Base-by-base conservation (phyloP, 2,888 invertebrate genomes). In the Cantharis rustica region DNA sequence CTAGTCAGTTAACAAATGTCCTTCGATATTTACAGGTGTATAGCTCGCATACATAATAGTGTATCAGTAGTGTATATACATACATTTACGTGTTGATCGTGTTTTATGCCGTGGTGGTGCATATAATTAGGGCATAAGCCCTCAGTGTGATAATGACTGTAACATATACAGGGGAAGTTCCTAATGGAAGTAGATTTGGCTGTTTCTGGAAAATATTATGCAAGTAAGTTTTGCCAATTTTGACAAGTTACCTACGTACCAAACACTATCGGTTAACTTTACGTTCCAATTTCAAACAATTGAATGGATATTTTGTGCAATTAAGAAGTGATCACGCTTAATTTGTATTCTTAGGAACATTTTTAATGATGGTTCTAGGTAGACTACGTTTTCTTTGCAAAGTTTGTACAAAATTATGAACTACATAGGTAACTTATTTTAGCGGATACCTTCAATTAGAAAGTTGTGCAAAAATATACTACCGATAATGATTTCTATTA, bases 171-270 rank as follows among this genome's bases (percentile, higher is more conserved):
- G 95, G 95, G 86, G 95, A 95, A 89, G 96, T 96, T 86, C 96
- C 96, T 82, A 96, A 96, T 89, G 96, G 96, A 87, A 96, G 96
- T 91, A 95, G 94, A 89, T 96, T 96, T 87, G 96, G 96, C 87
- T 96, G 96, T 89, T 96, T 96, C 90, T 96, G 96, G 96, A 93
- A 94, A 90, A 95, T 95, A 88, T 91, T 95, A 85, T 91, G 93
- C 91, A 95, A 95, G 95, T 95, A 90, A 94, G 95, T 90, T 75
- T 16, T 13, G 31, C n/a, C 13, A 31, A 31, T 31, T 31, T 31
- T 31, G 13, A 31, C 13, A 31, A 31, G 5, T 31, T 31, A 31
- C 31, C 13, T 13, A 13, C 13, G 13, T 31, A n/a, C 13, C 13
- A 31, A 5, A 13, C 13, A 31, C 31, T 31, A 31, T 31, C 31